A percentile compares a stretch with the other conserved stretches of the same genome.
Evolutionary conservation across 1,140 invertebrate species (phyloP).

Genomic region (Drosophila triauraria): DNA sequence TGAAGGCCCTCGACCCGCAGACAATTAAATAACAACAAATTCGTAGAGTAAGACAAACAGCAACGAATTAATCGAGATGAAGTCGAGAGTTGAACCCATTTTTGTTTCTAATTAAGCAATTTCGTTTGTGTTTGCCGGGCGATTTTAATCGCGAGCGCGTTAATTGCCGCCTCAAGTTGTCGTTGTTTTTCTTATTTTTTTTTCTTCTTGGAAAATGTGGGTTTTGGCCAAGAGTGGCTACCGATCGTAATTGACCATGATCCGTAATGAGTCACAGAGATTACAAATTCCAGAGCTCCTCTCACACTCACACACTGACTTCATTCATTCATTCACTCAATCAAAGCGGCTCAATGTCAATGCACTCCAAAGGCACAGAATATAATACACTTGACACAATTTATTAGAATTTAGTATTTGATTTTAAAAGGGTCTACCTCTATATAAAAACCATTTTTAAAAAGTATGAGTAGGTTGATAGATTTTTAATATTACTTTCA

Average conservation of each 20-base stretch:
- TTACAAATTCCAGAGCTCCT: slow-evolving; percentile 40
- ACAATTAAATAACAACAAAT: slow-evolving; percentile 64
- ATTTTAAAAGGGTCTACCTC: rapidly evolving
- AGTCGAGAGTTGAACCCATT: slow-evolving; percentile 30
- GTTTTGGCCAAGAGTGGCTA: slow-evolving; percentile 38
- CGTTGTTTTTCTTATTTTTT: slow-evolving; percentile 1
- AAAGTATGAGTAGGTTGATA: not conserved
- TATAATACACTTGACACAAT: slow-evolving; percentile 1
- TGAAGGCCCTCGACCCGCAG: slow-evolving; percentile 63
- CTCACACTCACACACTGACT: slow-evolving; percentile 8
- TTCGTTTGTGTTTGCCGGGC: slow-evolving; percentile 34
- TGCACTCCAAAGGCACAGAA: slow-evolving; percentile 55
- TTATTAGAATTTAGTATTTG: not conserved
- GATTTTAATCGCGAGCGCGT: slow-evolving; percentile 46
- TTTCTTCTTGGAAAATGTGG: slow-evolving; percentile 30
- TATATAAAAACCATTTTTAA: rapidly evolving
- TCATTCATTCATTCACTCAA: slow-evolving; percentile 58
- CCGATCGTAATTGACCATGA: slow-evolving; percentile 47
- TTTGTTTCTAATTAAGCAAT: slow-evolving; percentile 80
- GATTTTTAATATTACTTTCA: not conserved
- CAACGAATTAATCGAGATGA: slow-evolving; percentile 41
- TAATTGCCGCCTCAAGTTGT: slow-evolving; percentile 44
- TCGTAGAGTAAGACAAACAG: slow-evolving; percentile 37
- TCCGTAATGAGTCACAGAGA: slow-evolving; percentile 45
- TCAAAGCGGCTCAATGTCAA: slow-evolving; percentile 76